These are phyloP conservation scores for Athrips mouffetella DNA, from an alignment of 2,888 invertebrate genomes.

Conservation along the genomic window DNA sequence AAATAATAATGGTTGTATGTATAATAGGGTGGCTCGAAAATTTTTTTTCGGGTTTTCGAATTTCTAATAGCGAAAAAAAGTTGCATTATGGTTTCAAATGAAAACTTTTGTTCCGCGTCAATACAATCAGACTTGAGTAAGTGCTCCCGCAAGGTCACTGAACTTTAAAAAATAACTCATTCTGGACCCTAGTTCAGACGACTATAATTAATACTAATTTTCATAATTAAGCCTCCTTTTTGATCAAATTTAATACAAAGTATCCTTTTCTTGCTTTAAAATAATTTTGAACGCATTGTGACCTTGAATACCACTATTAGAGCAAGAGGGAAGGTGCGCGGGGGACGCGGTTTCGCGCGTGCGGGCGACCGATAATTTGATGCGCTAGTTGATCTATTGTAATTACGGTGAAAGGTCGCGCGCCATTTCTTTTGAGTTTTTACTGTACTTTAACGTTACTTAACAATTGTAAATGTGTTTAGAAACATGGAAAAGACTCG, in stretches of 20 bases:
- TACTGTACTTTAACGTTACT: neutral
- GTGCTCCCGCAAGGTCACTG: no score
- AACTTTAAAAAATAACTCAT: no score
- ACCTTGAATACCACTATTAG: no score
- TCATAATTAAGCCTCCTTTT: no score
- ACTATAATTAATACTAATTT: no score
- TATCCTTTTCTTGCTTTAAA: no score
- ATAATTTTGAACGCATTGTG: no score
- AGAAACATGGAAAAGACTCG: constrained; percentile 13
- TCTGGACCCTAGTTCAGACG: no score
- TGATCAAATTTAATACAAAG: no score
- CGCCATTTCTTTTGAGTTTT: neutral
- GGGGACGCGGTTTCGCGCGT: neutral
- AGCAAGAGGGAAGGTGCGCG: no score
- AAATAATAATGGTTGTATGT: no score
- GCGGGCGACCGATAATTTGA: neutral
- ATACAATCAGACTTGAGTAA: no score
- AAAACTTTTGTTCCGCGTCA: neutral
- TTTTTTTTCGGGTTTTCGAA: neutral
- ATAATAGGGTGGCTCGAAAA: constrained; percentile 1
- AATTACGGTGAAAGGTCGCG: neutral
- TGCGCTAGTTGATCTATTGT: neutral
- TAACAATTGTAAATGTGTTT: neutral
- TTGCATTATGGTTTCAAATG: neutral
- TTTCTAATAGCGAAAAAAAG: neutral